phyloP scores from a whole-genome alignment of 1,140 invertebrate species.

The Drosophila sp. region DNA sequence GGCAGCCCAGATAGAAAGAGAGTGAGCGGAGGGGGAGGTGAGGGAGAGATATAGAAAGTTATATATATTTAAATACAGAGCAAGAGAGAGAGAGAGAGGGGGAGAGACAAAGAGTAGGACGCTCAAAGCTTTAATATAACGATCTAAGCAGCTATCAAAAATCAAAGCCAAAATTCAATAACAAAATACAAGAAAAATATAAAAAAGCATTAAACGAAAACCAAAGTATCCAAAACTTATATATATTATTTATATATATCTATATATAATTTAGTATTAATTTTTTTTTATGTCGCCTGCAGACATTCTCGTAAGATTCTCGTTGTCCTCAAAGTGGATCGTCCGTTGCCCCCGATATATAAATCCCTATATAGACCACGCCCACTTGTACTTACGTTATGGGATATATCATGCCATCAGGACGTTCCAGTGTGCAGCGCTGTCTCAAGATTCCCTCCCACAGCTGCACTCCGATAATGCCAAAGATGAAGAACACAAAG shows the following conservation, averaged over 20 bases:
- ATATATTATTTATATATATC: slow-evolving; percentile 47
- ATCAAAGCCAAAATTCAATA: slow-evolving; percentile 29
- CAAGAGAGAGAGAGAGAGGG: background rate
- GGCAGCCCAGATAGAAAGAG: slow-evolving; percentile 39
- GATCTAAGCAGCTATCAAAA: slow-evolving; percentile 46
- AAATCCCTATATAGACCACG: background rate
- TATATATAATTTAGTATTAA: slow-evolving; percentile 35
- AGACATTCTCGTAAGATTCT: slow-evolving; percentile 42
- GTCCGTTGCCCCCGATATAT: slow-evolving; percentile 29
- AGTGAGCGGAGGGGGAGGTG: background rate
- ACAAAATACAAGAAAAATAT: slow-evolving; percentile 8
- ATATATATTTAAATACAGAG: background rate
- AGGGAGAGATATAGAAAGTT: background rate
- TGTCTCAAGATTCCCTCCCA: slow-evolving; percentile 99
- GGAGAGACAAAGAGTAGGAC: background rate
- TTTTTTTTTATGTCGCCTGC: slow-evolving; percentile 43
- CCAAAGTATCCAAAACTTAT: slow-evolving; percentile 32
- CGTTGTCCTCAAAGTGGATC: slow-evolving; percentile 38
- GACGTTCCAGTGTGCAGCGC: slow-evolving; percentile 93
- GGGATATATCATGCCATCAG: slow-evolving; percentile 89
- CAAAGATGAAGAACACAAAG: slow-evolving; percentile 99
- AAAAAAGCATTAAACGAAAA: slow-evolving; percentile 8
- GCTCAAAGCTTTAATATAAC: slow-evolving; percentile 27
- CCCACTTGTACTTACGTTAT: slow-evolving; percentile 87
- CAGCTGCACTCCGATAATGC: slow-evolving; percentile 99